Conservation (phyloP, 2,797 vertebrate species). For the Phrynocephalus vlangalii region DNA sequence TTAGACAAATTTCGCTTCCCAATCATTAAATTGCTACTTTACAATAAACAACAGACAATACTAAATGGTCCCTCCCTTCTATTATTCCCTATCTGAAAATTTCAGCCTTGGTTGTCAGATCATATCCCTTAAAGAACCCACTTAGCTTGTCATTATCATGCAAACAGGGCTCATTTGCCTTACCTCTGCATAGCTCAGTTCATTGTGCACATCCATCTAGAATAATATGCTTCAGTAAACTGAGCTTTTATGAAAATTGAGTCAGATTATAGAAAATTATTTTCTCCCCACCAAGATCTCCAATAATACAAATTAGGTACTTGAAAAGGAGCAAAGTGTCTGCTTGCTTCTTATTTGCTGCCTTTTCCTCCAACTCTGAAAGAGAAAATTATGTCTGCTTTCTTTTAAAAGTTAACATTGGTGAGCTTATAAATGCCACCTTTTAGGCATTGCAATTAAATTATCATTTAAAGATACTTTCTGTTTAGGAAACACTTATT, state of each 20-base stretch:
- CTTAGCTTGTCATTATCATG: slow-evolving; percentile 42
- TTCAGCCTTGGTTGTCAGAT: slow-evolving; percentile 50
- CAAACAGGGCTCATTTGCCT: slow-evolving; percentile 46
- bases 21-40: neutral
- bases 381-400: slow-evolving; percentile 32
- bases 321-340: slow-evolving; percentile 31
- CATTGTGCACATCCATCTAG: neutral
- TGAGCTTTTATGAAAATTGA: slow-evolving; percentile 53
- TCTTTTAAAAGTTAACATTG: slow-evolving; percentile 31
- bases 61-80: neutral
- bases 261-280: slow-evolving; percentile 54
- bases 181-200: slow-evolving; percentile 31
- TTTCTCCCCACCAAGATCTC: slow-evolving; percentile 9
- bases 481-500: slow-evolving; percentile 6
- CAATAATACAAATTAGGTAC: slow-evolving; percentile 45
- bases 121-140: slow-evolving; percentile 26
- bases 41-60: neutral
- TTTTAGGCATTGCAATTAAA: slow-evolving; percentile 39
- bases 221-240: slow-evolving; percentile 51
- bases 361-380: slow-evolving; percentile 3
- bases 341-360: slow-evolving; percentile 2
- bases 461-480: slow-evolving; percentile 12
- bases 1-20: neutral
- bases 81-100: slow-evolving; percentile 37
- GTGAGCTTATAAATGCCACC: slow-evolving; percentile 13